Evolutionary conservation across 2,888 invertebrate species (phyloP), one percentile per base, ranked within the genome.

Genomic region (Leptopilina syphax): DNA sequence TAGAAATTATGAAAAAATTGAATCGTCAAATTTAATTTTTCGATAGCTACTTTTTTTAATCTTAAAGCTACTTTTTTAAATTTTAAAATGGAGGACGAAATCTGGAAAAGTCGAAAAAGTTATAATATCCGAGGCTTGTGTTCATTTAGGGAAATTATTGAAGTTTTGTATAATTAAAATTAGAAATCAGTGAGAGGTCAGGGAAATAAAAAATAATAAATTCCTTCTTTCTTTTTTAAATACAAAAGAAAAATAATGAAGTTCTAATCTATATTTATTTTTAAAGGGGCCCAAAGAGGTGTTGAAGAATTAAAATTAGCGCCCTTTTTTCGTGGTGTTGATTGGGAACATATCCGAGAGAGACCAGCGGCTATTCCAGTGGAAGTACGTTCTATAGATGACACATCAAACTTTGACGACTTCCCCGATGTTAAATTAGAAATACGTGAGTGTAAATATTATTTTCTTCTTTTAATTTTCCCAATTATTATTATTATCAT

Each of bases 351-450:
- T 93, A 99, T 99, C 90, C 95, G 99, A 83, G 99, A 99, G 92
- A 95, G 99, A 80, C 99, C 99, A 77, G 98, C 99, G 82, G 99
- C 99, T 88, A 99, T 99, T 92, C 96, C 97, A 73, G 98, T 99
- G 41, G 98, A 98, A 92, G 98, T 99, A 81, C 97, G 97, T 92
- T 98, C 99, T 86, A 99, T 99, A 88, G 99, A 99, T 92, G 99
- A 99, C 93, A 99, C 99, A 66, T 99, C 99, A 85, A 99, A 99
- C 93, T 99, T 99, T 92, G 99, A 99, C 93, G 99, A 99, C 90
- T 99, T 99, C 94, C 99, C 99, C 7, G 99, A 99, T 93, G 98
- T 98, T 89, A 99, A 99, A 92, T 95, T 99, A 86, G 98, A 98
- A 94, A 98, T 99, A 94, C 98, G 98, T 98, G 94, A 96, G 98